Conservation (phyloP, 2,113 vertebrate genomes). For the Phyllopteryx taeniolatus region DNA sequence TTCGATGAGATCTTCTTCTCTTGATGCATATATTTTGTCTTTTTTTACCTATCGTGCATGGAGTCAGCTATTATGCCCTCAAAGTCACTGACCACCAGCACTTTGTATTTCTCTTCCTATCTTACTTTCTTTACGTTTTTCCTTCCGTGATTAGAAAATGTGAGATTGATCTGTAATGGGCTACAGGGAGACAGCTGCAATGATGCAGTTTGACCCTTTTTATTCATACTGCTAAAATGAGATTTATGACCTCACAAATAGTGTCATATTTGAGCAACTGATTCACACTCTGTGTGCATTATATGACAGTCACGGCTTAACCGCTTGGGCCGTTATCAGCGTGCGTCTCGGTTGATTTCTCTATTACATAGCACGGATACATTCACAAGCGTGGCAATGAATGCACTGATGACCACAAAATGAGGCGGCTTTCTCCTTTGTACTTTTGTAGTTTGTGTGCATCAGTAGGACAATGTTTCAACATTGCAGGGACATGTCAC, state of each 20-base stretch:
- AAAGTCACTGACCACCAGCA: conserved; percentile 57
- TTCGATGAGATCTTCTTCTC: neutral
- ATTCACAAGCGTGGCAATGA: neutral
- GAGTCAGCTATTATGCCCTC: conserved; percentile 39
- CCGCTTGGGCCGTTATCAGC: conserved; percentile 67
- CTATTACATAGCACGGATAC: neutral
- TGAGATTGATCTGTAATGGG: conserved; percentile 80
- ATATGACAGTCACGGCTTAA: conserved; percentile 74
- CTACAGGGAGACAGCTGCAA: conserved; percentile 71
- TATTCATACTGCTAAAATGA: conserved; percentile 66
- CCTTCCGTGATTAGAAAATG: conserved; percentile 66
- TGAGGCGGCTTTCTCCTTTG: neutral
- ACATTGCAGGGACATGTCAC: neutral
- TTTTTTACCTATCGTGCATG: conserved; percentile 27
- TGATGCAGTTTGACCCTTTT: conserved; percentile 67
- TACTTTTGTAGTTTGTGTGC: neutral
- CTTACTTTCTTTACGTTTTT: conserved; percentile 62
- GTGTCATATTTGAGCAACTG: conserved; percentile 76
- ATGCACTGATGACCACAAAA: neutral
- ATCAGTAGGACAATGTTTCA: neutral
- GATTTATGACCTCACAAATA: conserved; percentile 75
- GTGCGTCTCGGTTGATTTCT: conserved; percentile 6
- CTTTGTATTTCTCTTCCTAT: conserved; percentile 59
- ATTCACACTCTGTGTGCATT: conserved; percentile 73
- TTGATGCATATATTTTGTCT: conserved; percentile 23